Base-by-base conservation (phyloP, 2,797 vertebrate species). In the Tinamus major region DNA sequence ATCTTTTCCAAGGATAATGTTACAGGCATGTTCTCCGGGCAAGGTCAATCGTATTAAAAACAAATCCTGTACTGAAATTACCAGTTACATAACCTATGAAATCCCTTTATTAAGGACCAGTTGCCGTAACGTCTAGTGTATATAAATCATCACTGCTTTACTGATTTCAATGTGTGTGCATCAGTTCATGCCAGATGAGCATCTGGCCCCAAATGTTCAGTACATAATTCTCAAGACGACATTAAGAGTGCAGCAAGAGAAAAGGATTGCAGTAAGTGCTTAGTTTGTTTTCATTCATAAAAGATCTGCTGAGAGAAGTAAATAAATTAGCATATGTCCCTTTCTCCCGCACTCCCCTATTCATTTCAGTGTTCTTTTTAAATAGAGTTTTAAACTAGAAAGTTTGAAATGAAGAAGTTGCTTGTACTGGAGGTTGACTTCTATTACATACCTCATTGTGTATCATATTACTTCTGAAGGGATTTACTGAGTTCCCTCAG, bases 61-160 rank as follows among this genome's bases (percentile, higher is more conserved):
- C 63, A 92, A 96, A 96, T 96, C 92, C 91, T 74, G 82, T 56
- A 56, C 59, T 0, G 6, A 75, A 95, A 94, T 92, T 93, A 84
- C 87, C 46, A 77, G 87, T 94, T 96, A 90, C 48, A 77, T 94
- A 96, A 95, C 74, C 79, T 76, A 76, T 13, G 74, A 76, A 90
- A 83, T n/a, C 56, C 27, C 48, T 93, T 92, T 90, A 92, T 92
- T 93, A 93, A 90, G 31, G 35, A 83, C 59, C 63, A 74, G 51
- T 96, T 88, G 67, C 49, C 0, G 0, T 70, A 87, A 79, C 42
- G 88, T 90, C 55, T 48, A 74, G 70, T 10, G 13, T 21, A 84
- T 42, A 46, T 70, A 81, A 85, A 74, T 90, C 64, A 77, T 67
- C 1, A 0, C 35, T 95, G 79, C 70, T 91, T 71, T 81, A 24